Evolutionary conservation across 1,140 invertebrate genomes (phyloP).

Genomic region (Brachionus koreanus): DNA sequence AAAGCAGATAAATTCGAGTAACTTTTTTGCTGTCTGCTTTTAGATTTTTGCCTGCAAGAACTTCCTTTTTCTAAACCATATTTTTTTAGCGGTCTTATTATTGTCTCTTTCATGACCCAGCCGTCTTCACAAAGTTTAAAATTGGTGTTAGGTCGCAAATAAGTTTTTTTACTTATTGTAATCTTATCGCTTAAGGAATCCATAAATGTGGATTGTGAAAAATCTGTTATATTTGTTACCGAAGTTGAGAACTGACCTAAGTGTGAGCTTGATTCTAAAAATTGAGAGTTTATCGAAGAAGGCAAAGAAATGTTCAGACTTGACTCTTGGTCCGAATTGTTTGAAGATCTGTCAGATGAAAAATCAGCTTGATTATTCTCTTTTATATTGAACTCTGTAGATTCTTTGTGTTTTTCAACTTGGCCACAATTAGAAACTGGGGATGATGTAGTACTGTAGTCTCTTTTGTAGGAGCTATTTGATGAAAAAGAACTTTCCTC

Average conservation of each 20-base stretch:
- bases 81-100: background rate
- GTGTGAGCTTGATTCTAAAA: background rate
- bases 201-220: background rate
- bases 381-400: background rate
- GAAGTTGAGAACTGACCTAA: background rate
- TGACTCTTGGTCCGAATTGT: background rate
- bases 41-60: background rate
- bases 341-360: background rate
- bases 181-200: background rate
- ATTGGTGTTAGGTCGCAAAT: background rate
- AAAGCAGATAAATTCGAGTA: background rate
- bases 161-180: background rate
- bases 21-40: background rate
- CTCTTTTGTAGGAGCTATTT: background rate
- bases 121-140: background rate
- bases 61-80: background rate
- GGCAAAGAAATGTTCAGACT: slow-evolving; percentile 22
- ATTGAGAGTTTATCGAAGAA: background rate
- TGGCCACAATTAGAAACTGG: background rate
- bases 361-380: background rate
- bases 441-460: background rate
- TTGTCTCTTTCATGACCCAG: background rate
- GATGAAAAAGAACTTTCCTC: background rate
- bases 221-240: background rate
- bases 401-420: background rate